Evolutionary conservation across 2,797 vertebrate genomes (phyloP), one percentile per base, ranked within the genome.

Genomic region (Sebastes kiyomatsui): DNA sequence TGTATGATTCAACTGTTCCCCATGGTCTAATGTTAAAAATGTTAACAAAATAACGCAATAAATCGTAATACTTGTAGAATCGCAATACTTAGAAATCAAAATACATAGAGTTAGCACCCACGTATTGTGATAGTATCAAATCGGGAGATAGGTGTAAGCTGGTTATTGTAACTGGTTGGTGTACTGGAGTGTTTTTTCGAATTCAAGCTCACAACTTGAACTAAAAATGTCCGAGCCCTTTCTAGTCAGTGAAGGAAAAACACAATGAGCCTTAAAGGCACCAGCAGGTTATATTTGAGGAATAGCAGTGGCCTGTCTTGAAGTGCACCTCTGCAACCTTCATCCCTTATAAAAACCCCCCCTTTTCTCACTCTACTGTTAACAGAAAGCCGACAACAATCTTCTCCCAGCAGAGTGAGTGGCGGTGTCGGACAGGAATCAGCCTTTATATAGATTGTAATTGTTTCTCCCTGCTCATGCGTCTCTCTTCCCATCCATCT

Each of bases 391-490:
- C 82, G 74, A 92, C 91, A 93, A 92, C 88, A 94, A 90, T 92
- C 92, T 89, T 90, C 88, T 91, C 84, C 87, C 82, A 78, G 88
- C 86, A 79, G 83, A 90, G 90, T 92, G 91, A 94, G 93, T 91
- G 90, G 85, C 84, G 61, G 85, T 82, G 90, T 93, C 85, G 78
- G 90, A 94, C 91, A 94, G 88, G 88, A 92, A 95, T 95, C 92
- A 91, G 90, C 91, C 93, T 94, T 93, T 95, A 93, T 94, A 95
- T 93, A 93, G 94, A 95, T 95, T 94, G 94, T 95, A 95, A 95
- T 94, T 94, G 95, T 95, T 95, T 94, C 92, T 93, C 90, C 87
- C 92, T 84, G 90, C 86, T 93, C 92, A 90, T 89, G 90, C 87
- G 85, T 92, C 91, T 88, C 90, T 92, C 91, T 83, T 88, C 80